Evolutionary conservation across 2,113 vertebrate species (phyloP), one percentile per base, ranked within the genome.

Genomic region (Nansenia antarctica): DNA sequence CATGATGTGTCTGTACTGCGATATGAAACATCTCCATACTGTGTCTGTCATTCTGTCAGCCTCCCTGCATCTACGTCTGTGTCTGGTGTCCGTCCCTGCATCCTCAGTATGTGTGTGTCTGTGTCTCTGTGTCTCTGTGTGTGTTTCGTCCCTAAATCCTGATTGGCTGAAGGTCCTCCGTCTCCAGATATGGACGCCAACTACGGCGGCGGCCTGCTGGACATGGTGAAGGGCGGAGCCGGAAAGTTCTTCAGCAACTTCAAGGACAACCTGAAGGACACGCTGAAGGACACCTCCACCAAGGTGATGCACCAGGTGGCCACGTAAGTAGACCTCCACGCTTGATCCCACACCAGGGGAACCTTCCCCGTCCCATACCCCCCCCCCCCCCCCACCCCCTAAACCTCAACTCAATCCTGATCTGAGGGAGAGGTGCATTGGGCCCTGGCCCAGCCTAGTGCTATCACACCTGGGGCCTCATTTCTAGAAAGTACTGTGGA

Each of bases 231-330:
- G 80, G 98, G 98, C 77, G 98, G 98, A 78, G 97, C 97, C 0
- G 98, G 98, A 53, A 94, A 98, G 74, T 97, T 99, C 72, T 98
- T 99, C 89, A 99, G 96, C 89, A 99, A 98, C 86, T 90, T 99
- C 42, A 99, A 99, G 86, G 98, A 98, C 87, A 99, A 99, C 92
- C 82, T 99, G 83, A 99, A 99, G 88, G 98, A 99, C 77, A 99
- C 98, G 8, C 89, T 99, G 78, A 99, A 98, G 67, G 97, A 99
- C 83, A 99, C 97, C 0, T 99, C 98, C 79, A 96, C 95, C 49
- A 96, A 99, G 90, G 97, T 99, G 75, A 98, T 99, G 93, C 95
- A 98, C 34, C 98, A 98, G 81, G 98, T 99, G 30, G 90, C 96
- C 89, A 99, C 96, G 97, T 98, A 91, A 65, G 82, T 91, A 0